Base-by-base conservation (phyloP, 30 jellyfish, hydroid and myxozoan species). In the Mastigias papua region DNA sequence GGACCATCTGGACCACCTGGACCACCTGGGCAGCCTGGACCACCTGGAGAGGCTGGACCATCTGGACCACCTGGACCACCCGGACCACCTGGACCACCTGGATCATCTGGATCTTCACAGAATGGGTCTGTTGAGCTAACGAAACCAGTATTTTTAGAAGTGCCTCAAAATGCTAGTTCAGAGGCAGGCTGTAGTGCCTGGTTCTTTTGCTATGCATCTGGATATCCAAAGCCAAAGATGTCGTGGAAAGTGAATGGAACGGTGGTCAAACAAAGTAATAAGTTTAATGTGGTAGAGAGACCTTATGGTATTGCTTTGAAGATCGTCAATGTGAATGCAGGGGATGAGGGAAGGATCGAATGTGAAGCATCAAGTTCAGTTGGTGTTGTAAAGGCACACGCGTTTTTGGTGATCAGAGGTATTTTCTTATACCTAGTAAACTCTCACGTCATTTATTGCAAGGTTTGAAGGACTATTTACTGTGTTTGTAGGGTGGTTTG, bases 21-120 rank as follows among this genome's bases (percentile, higher is more conserved):
- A 10, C 4, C 23, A 5, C 30, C 69, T 57, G 69, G 69, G 30
- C 19, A 3, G 30, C 19, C 0, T 5, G 69, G 69, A 19, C 69
- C 30, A 57, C 69, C 69, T 19, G 69, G 69, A 57, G 30, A 17
- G 19, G 23, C 30, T 0, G 69, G 69, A 57, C 19, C 25, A 19
- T 19, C 69, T 57, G 69, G 69, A 5, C 69, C 23, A 57, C 23
- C 23, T 17, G 69, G 69, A 19, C 27, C 19, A 5, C 30, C 30
- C 27, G 74, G 74, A 63, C 74, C 74, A 63, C 35, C 35, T 6
- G 74, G 74, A 25, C 69, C 25, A 19, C 69, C 69, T 17, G 69
- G 69, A 57, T 19, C 8, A 20, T 19, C 69, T 57, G 27, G 69
- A 20, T 20, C 19, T 17, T 19, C 69, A 3, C 27, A 10, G 19